Percentiles rank a stretch among this genome's conserved stretches.
Evolutionary conservation across 2,888 invertebrate species (phyloP).

Genomic region (Drosophila demipolita): DNA sequence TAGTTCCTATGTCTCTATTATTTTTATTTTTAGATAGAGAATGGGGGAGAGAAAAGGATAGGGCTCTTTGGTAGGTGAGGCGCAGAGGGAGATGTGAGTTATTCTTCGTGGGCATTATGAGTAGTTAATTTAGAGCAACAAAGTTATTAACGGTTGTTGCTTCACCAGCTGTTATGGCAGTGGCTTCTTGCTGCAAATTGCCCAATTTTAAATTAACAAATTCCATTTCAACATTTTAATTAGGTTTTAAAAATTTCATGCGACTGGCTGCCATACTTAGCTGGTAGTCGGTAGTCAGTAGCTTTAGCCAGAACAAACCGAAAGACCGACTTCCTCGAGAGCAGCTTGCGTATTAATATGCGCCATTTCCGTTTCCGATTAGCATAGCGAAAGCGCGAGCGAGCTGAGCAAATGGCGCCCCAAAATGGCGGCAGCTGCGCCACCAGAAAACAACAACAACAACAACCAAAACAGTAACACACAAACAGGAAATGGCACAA

Average conservation of each 20-base stretch:
- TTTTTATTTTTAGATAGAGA: neutral
- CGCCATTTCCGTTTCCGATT: conserved; percentile 82
- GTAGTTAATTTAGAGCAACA: conserved; percentile 79
- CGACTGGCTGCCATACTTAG: conserved; percentile 58
- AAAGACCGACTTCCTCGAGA: conserved; percentile 63
- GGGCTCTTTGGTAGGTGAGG: too few species aligned
- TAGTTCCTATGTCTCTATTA: conserved; percentile 2
- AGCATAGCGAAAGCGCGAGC: conserved; percentile 67
- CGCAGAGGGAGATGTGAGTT: conserved; percentile 12
- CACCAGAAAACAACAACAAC: conserved; percentile 30
- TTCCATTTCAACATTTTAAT: conserved; percentile 82
- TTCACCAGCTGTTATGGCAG: conserved; percentile 46
- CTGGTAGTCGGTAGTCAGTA: conserved; percentile 6
- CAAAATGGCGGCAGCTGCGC: conserved; percentile 75
- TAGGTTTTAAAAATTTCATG: conserved; percentile 82
- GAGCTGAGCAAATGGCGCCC: conserved; percentile 62
- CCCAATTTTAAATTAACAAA: conserved; percentile 82
- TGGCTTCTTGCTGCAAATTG: conserved; percentile 63
- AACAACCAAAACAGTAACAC: conserved; percentile 35
- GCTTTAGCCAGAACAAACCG: conserved; percentile 10
- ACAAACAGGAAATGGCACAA: conserved; percentile 77
- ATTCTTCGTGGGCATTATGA: conserved; percentile 68
- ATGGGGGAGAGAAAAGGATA: neutral
- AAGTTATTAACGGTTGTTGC: conserved; percentile 73
- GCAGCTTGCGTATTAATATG: conserved; percentile 81